These are phyloP conservation scores for Esox lucius DNA, from an alignment of 2,797 vertebrate species.

Conservation along the genomic window DNA sequence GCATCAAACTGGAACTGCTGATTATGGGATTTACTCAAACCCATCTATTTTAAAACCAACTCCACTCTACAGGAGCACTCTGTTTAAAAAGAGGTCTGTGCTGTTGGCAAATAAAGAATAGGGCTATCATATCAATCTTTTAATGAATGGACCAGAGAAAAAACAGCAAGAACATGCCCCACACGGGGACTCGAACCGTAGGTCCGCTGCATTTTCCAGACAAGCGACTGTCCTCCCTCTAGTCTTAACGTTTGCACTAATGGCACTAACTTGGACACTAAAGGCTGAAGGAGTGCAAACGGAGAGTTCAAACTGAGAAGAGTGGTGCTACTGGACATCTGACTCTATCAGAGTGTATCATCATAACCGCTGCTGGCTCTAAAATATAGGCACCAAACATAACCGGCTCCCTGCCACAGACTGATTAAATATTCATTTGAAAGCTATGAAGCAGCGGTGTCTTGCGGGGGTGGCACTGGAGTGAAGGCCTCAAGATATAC, in stretches of 20 bases:
- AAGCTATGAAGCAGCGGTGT: conserved; percentile 10
- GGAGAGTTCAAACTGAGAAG: not conserved
- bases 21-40: not conserved
- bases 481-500: not conserved
- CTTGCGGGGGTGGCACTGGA: not conserved
- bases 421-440: conserved; percentile 46
- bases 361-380: conserved; percentile 10
- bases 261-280: too few relatives aligned
- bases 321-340: not conserved
- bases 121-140: conserved; percentile 16
- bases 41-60: not conserved
- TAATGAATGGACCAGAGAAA: conserved; percentile 16
- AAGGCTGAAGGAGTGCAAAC: not conserved
- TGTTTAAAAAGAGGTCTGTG: not conserved
- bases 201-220: too few relatives aligned
- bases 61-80: not conserved
- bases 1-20: not conserved
- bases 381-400: conserved; percentile 19
- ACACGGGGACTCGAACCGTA: too few relatives aligned
- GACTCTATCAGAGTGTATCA: conserved; percentile 25
- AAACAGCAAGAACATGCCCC: too few relatives aligned
- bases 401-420: not conserved
- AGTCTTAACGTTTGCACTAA: too few relatives aligned
- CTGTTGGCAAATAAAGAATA: not conserved
- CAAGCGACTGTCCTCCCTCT: too few relatives aligned